These are phyloP conservation scores for Nemopilema nomurai DNA, from an alignment of 30 jellyfish, hydroid and myxozoan species.

Conservation along the genomic window DNA sequence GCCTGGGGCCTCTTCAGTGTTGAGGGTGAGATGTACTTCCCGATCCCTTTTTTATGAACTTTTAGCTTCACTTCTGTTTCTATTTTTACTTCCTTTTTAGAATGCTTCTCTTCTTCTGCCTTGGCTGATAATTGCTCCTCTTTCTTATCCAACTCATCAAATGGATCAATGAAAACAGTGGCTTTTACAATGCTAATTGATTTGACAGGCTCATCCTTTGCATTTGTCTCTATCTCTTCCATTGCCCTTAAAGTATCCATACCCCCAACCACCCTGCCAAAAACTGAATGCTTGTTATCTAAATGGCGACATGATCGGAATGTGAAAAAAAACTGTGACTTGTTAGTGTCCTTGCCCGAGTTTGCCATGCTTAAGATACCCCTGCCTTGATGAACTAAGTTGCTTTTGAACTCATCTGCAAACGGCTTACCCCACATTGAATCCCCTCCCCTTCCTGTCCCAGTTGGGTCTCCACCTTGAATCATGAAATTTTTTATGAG, in stretches of 20 bases:
- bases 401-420: constrained; percentile 88
- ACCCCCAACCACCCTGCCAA: constrained; percentile 99
- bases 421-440: constrained; percentile 92
- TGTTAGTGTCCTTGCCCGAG: constrained; percentile 89
- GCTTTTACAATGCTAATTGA: constrained; percentile 61
- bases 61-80: constrained; percentile 35
- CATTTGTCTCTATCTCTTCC: constrained; percentile 73
- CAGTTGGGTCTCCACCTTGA: constrained; percentile 99
- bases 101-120: constrained; percentile 28
- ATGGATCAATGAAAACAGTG: constrained; percentile 89
- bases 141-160: constrained; percentile 89
- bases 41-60: constrained; percentile 81
- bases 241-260: constrained; percentile 69
- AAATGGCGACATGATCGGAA: constrained; percentile 93
- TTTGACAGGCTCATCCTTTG: constrained; percentile 73
- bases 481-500: constrained; percentile 90
- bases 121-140: constrained; percentile 33
- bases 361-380: constrained; percentile 99
- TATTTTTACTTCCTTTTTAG: constrained; percentile 15
- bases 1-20: constrained; percentile 4
- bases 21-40: constrained; percentile 69
- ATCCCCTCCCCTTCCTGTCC: constrained; percentile 97
- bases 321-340: constrained; percentile 95
- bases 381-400: constrained; percentile 91
- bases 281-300: constrained; percentile 88